Percentiles rank a stretch among this genome's conserved stretches.
phyloP scores from a whole-genome alignment of 2,797 vertebrate genomes.

The Spinibarbus caldwelli region DNA sequence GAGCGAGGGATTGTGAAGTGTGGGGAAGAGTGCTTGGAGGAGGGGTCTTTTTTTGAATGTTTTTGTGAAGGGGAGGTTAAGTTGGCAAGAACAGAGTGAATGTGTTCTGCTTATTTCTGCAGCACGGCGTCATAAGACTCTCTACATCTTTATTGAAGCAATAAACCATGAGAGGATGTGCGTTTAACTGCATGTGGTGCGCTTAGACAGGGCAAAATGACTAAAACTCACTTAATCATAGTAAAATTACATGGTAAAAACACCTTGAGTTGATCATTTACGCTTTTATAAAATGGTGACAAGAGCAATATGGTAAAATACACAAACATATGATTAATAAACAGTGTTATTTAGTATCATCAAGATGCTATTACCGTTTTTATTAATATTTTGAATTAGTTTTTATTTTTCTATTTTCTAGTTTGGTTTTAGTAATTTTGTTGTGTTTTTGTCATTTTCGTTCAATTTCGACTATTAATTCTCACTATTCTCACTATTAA shows the following conservation, averaged over 20 bases:
- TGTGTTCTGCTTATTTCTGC: constrained; percentile 90
- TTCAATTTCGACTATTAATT: neutral
- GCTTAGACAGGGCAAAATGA: neutral
- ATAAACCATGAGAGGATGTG: neutral
- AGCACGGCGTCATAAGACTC: constrained; percentile 88
- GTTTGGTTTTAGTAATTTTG: too few relatives aligned
- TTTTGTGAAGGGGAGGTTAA: constrained; percentile 86
- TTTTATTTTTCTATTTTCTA: neutral
- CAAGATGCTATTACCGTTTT: neutral
- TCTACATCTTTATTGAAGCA: constrained; percentile 85
- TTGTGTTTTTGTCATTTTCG: too few relatives aligned
- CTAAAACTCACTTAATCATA: neutral
- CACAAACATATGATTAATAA: neutral
- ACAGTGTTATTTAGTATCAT: neutral
- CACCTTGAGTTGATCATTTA: neutral
- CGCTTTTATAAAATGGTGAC: neutral
- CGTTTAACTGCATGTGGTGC: neutral
- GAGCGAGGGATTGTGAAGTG: constrained; percentile 86
- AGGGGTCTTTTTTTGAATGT: constrained; percentile 65
- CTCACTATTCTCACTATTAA: too few relatives aligned
- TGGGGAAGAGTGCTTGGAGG: constrained; percentile 78
- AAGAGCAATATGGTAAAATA: neutral
- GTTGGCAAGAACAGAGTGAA: constrained; percentile 92
- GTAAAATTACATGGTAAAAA: neutral
- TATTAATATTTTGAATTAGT: neutral